phyloP scores from a whole-genome alignment of 1,140 invertebrate genomes.

The Caerostris extrusa region DNA sequence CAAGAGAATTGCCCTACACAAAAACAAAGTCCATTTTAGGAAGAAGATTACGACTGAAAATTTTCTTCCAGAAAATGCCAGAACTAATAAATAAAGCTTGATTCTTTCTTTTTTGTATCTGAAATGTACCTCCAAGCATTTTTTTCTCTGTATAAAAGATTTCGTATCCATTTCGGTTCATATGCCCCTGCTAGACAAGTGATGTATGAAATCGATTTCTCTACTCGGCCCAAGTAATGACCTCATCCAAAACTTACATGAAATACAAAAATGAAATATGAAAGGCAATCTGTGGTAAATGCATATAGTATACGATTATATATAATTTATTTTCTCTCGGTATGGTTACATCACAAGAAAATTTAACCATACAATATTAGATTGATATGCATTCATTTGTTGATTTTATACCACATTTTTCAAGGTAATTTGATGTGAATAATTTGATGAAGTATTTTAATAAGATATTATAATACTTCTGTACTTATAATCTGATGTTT shows the following conservation, averaged over 20 bases:
- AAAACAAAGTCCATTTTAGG: background rate
- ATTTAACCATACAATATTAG: no score
- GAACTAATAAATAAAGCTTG: slow-evolving; percentile 34
- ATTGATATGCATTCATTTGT: no score
- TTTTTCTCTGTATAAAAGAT: background rate
- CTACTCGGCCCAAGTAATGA: background rate
- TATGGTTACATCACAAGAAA: no score
- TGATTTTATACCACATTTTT: no score
- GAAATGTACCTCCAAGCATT: background rate
- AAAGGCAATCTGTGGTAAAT: background rate
- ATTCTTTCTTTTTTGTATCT: background rate
- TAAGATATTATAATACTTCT: no score
- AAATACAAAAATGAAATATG: slow-evolving; percentile 16
- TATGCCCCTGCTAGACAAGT: slow-evolving; percentile 22
- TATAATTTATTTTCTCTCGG: no score
- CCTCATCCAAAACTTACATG: slow-evolving; percentile 18
- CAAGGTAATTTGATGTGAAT: no score
- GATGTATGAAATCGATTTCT: slow-evolving; percentile 42
- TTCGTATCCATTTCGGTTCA: slow-evolving; percentile 40
- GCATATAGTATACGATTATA: background rate
- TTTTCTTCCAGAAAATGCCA: background rate
- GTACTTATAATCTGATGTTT: no score
- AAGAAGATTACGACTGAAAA: background rate
- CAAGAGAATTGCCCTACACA: background rate
- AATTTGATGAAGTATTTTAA: no score